These are phyloP conservation scores for Aphelocoma coerulescens DNA, from an alignment of 2,113 vertebrate species.

Conservation along the genomic window DNA sequence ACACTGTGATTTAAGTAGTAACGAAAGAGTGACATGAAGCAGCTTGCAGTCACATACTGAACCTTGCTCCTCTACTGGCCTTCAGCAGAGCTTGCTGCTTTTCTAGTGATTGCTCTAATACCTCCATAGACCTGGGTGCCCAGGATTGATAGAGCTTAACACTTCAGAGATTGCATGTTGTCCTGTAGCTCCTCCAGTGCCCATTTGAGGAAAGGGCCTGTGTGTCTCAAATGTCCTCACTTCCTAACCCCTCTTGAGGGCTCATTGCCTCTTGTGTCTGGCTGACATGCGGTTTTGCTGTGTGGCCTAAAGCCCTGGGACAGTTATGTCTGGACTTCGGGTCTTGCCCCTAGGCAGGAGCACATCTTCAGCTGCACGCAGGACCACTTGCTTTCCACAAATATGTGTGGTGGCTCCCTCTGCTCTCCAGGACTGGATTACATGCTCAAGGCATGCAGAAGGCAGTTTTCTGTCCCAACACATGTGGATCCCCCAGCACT, in stretches of 20 bases:
- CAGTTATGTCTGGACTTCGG: background rate
- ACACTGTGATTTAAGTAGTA: background rate
- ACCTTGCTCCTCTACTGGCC: background rate
- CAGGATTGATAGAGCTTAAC: background rate
- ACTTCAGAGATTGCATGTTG: background rate
- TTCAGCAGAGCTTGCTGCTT: background rate
- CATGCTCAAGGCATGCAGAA: background rate
- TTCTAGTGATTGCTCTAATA: background rate
- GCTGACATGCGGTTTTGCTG: background rate
- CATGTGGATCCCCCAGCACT: background rate
- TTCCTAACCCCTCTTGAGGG: rapidly evolving
- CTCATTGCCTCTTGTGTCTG: background rate
- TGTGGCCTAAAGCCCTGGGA: background rate
- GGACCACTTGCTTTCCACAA: background rate
- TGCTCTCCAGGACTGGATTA: background rate
- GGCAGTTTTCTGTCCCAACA: background rate
- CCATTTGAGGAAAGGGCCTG: background rate
- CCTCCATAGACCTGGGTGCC: background rate
- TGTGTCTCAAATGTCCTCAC: background rate
- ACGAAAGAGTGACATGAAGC: background rate
- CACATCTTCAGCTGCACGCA: background rate
- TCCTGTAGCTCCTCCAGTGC: background rate
- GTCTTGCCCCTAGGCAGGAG: background rate
- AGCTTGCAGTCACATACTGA: background rate
- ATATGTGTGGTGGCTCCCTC: background rate